phyloP scores from a whole-genome alignment of 2,797 vertebrate species.

The Neopelma chrysocephalum region DNA sequence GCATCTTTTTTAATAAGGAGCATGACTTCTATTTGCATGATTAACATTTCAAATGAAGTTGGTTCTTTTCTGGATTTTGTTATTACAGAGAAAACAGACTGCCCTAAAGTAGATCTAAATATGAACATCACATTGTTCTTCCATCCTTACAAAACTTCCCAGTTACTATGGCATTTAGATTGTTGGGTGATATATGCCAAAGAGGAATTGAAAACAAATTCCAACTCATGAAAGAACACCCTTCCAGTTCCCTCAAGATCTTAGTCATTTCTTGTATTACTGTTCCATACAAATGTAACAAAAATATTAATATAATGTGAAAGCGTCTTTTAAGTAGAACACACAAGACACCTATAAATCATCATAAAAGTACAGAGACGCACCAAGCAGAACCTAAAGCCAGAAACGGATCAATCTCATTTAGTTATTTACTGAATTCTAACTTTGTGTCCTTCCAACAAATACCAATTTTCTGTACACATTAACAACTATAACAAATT shows the following conservation, averaged over 20 bases:
- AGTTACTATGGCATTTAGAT: rapidly evolving
- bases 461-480: not conserved
- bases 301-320: not conserved
- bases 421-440: not conserved
- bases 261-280: not conserved
- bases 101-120: not conserved
- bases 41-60: not conserved
- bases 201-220: not conserved
- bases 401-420: not conserved
- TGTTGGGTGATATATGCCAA: not conserved
- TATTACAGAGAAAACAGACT: not conserved
- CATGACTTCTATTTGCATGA: not conserved
- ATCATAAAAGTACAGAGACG: not conserved
- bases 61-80: not conserved
- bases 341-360: not conserved
- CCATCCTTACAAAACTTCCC: not conserved
- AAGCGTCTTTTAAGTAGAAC: not conserved
- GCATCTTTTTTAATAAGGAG: not conserved
- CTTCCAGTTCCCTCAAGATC: not conserved
- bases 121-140: not conserved
- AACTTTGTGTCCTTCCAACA: not conserved
- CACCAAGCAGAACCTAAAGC: not conserved
- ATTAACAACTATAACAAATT: not conserved
- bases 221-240: not conserved
- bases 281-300: not conserved